These are phyloP conservation scores for Ethmia dodecea DNA, from an alignment of 2,888 invertebrate genomes.

Conservation along the genomic window DNA sequence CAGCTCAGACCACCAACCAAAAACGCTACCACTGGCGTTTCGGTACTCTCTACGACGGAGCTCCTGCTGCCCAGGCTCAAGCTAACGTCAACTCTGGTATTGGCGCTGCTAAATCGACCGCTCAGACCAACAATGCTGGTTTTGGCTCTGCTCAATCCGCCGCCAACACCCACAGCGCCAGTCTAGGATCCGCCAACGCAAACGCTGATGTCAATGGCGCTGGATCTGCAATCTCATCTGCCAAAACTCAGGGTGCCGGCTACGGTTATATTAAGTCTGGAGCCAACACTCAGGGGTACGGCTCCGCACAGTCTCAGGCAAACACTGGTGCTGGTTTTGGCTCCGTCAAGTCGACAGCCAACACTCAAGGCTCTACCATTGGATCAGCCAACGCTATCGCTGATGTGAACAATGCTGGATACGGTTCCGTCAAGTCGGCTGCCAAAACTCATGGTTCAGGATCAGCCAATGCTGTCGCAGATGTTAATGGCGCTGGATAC, in stretches of 20 bases:
- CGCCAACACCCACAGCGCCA: slow-evolving; percentile 9
- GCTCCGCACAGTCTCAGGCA: slow-evolving; percentile 26
- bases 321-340: slow-evolving; percentile 29
- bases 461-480: slow-evolving; percentile 26
- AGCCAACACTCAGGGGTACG: slow-evolving; percentile 25
- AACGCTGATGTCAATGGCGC: slow-evolving; percentile 23
- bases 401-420: slow-evolving; percentile 20
- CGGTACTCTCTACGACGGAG: slow-evolving; percentile 49
- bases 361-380: slow-evolving; percentile 29
- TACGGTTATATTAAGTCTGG: slow-evolving; percentile 23
- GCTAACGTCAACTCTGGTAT: slow-evolving; percentile 24
- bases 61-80: slow-evolving; percentile 31
- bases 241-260: slow-evolving; percentile 25
- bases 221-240: slow-evolving; percentile 28
- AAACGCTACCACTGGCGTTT: slow-evolving; percentile 56
- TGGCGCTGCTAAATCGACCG: slow-evolving; percentile 24
- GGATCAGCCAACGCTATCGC: slow-evolving; percentile 30
- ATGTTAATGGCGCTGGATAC: slow-evolving; percentile 27
- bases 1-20: slow-evolving; percentile 34
- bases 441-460: slow-evolving; percentile 29
- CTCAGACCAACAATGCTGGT: slow-evolving; percentile 19
- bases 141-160: slow-evolving; percentile 14
- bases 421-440: slow-evolving; percentile 24
- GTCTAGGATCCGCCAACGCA: slow-evolving; percentile 12
- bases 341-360: slow-evolving; percentile 30